Evolutionary conservation across 2,797 vertebrate species (phyloP).

Genomic region (Loriculus beryllinus): DNA sequence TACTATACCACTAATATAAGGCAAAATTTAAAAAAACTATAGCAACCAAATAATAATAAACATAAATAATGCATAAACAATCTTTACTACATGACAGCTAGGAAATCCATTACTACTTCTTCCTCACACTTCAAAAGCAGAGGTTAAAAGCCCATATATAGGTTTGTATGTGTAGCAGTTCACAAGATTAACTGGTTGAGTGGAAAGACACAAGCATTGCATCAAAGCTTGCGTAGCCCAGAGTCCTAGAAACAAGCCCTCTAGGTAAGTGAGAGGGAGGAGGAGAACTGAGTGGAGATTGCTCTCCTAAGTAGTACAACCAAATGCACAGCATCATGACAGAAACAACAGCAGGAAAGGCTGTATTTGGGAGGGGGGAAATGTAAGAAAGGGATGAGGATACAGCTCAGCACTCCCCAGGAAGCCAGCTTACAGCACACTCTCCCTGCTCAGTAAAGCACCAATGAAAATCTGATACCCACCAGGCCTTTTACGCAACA

Average conservation of each 20-base stretch:
- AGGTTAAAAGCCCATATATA: not conserved
- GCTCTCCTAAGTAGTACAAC: not conserved
- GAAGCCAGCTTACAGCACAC: not conserved
- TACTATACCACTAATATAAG: not conserved
- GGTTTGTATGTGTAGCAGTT: not conserved
- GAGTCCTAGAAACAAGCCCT: not conserved
- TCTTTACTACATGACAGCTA: not conserved
- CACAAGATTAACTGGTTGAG: not conserved
- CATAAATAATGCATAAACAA: not conserved
- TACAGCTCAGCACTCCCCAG: not conserved
- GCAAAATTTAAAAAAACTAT: not conserved
- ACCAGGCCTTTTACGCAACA: not conserved
- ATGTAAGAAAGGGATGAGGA: not conserved
- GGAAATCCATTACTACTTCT: not conserved
- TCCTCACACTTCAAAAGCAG: not conserved
- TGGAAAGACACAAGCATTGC: not conserved
- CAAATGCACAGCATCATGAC: rapidly evolving
- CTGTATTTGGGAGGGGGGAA: not conserved
- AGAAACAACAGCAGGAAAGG: not conserved
- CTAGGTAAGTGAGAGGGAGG: rapidly evolving
- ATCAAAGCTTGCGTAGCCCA: rapidly evolving
- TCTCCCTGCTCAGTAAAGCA: not conserved
- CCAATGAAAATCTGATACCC: not conserved
- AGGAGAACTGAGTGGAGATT: rapidly evolving
- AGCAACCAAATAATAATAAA: not conserved